phyloP scores from a whole-genome alignment of 2,113 vertebrate species.

The Ascaphus truei region DNA sequence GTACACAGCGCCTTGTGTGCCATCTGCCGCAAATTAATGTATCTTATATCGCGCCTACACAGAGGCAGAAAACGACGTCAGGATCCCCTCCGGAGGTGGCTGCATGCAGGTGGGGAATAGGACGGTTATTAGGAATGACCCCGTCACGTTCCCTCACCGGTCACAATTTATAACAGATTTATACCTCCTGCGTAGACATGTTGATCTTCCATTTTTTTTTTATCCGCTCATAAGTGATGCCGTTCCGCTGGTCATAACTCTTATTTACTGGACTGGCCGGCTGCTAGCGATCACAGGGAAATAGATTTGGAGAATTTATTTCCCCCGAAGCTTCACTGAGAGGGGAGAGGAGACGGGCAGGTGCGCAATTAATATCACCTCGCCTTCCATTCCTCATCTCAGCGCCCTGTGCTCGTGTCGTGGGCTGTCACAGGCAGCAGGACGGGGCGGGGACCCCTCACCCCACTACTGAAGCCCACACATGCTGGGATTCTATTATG shows the following conservation, averaged over 20 bases:
- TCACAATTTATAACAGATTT: slow-evolving; percentile 57
- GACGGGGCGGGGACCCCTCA: too few species aligned
- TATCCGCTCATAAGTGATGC: slow-evolving; percentile 60
- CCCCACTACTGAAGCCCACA: too few species aligned
- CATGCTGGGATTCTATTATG: too few species aligned
- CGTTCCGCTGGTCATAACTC: slow-evolving; percentile 63
- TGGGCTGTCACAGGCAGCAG: slow-evolving; percentile 11
- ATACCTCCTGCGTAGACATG: slow-evolving; percentile 52
- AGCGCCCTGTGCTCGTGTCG: slow-evolving; percentile 14
- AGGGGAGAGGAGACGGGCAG: slow-evolving; percentile 48
- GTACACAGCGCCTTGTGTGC: too few species aligned
- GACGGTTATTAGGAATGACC: too few species aligned
- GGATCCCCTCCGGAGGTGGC: too few species aligned
- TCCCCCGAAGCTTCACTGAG: slow-evolving; percentile 54
- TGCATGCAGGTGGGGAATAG: too few species aligned
- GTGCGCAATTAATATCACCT: slow-evolving; percentile 53
- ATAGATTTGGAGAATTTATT: slow-evolving; percentile 74
- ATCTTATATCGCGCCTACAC: too few species aligned
- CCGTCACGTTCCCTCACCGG: slow-evolving; percentile 10
- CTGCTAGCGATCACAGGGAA: slow-evolving; percentile 63
- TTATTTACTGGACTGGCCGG: slow-evolving; percentile 60
- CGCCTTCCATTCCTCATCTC: slow-evolving; percentile 44
- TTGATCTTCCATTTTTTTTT: slow-evolving; percentile 52
- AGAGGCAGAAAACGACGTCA: too few species aligned
- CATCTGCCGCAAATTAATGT: too few species aligned